Percentiles rank a stretch among this genome's conserved stretches.
These are phyloP conservation scores for Sinodicranocentrus sp. DNA, from an alignment of 2,888 invertebrate genomes.

Conservation along the genomic window DNA sequence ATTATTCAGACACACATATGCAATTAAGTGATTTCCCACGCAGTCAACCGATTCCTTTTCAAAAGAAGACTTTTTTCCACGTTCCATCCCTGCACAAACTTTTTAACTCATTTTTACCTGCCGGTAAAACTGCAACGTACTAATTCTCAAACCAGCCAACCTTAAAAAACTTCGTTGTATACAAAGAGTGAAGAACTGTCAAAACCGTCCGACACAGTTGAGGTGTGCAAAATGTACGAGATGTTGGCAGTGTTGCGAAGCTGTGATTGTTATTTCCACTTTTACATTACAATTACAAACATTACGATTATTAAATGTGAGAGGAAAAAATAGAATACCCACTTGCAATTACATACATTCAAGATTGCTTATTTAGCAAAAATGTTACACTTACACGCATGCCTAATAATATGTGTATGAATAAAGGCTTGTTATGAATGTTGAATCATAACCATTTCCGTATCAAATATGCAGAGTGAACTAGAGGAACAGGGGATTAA, in stretches of 20 bases:
- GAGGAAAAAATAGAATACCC: slow-evolving; percentile 7
- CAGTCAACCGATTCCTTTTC: slow-evolving; percentile 64
- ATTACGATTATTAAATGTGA: background rate
- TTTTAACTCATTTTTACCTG: no score
- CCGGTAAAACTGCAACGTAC: no score
- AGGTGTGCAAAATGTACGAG: slow-evolving; percentile 16
- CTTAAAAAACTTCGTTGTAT: background rate
- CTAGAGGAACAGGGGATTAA: slow-evolving; percentile 19
- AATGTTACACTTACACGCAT: no score
- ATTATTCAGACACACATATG: slow-evolving; percentile 63
- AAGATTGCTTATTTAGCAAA: slow-evolving; percentile 13
- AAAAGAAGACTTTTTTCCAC: no score
- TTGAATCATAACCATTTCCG: slow-evolving; percentile 10
- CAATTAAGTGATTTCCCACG: slow-evolving; percentile 68
- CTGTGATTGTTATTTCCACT: background rate
- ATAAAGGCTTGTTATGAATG: background rate
- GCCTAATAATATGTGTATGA: background rate
- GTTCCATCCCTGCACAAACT: no score
- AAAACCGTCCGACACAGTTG: slow-evolving; percentile 26
- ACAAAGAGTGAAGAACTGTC: slow-evolving; percentile 20
- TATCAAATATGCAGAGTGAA: background rate
- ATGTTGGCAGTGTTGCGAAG: background rate
- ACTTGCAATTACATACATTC: background rate
- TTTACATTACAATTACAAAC: slow-evolving; percentile 22
- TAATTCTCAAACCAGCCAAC: background rate